Evolutionary conservation across 2,797 vertebrate species (phyloP).

Genomic region (Eulemur mongoz): DNA sequence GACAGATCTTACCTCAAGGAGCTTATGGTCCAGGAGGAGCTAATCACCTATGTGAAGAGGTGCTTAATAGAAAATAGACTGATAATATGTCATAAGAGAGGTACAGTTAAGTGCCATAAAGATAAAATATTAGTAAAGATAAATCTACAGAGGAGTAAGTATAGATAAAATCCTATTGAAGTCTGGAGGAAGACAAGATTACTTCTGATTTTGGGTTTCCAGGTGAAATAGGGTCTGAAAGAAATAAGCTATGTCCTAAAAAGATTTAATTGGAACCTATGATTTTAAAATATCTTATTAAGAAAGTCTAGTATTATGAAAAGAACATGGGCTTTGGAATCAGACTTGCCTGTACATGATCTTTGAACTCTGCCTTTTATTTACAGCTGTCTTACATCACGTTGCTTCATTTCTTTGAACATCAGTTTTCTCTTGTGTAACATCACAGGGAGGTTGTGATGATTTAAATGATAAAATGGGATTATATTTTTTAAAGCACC

Average conservation of each 20-base stretch:
- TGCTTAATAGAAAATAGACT: background rate
- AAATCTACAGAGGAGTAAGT: background rate
- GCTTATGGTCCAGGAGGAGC: background rate
- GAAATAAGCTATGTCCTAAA: background rate
- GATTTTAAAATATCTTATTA: conserved; percentile 11
- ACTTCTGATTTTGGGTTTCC: background rate
- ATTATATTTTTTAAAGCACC: conserved; percentile 8
- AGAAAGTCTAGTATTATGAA: background rate
- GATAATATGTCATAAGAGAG: background rate
- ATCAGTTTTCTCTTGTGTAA: background rate
- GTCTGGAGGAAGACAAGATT: background rate
- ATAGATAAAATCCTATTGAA: background rate
- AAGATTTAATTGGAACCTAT: background rate
- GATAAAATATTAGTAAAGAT: background rate
- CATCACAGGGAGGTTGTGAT: background rate
- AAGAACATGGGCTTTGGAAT: conserved; percentile 3
- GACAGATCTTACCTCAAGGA: background rate
- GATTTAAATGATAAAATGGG: background rate
- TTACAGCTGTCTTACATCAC: background rate
- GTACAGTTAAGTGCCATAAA: background rate
- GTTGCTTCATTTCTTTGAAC: background rate
- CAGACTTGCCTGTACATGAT: background rate
- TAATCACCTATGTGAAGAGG: background rate
- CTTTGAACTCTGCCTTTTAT: background rate
- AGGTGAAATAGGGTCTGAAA: background rate